These are phyloP conservation scores for Anadara kagoshimensis DNA, from an alignment of 1,140 invertebrate species.

Conservation along the genomic window DNA sequence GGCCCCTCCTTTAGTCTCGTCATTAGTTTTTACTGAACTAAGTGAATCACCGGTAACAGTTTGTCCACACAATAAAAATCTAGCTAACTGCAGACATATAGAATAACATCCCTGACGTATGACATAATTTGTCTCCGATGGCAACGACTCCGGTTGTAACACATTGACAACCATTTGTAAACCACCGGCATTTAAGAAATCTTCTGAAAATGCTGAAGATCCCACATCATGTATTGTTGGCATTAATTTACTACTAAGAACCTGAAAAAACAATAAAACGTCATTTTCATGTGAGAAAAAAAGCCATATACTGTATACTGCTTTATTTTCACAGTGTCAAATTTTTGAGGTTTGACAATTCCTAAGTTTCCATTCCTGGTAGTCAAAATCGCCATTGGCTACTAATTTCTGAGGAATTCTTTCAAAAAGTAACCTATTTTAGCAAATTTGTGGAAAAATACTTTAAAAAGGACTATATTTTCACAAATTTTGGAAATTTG, in stretches of 20 bases:
- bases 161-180: constrained; percentile 74
- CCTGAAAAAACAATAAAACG: constrained; percentile 64
- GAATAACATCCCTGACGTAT: constrained; percentile 76
- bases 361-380: too few relatives aligned
- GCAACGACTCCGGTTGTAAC: constrained; percentile 74
- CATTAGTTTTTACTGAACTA: constrained; percentile 22
- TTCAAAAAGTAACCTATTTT: too few relatives aligned
- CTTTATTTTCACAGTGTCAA: too few relatives aligned
- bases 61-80: constrained; percentile 68
- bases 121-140: constrained; percentile 75
- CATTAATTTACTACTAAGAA: constrained; percentile 76
- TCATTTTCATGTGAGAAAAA: too few relatives aligned
- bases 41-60: constrained; percentile 59
- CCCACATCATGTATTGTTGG: constrained; percentile 71
- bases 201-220: constrained; percentile 72
- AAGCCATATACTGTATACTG: too few relatives aligned
- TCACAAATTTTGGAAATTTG: too few relatives aligned
- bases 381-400: too few relatives aligned
- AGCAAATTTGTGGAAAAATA: too few relatives aligned
- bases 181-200: constrained; percentile 75
- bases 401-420: too few relatives aligned
- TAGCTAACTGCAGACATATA: constrained; percentile 75
- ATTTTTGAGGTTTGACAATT: too few relatives aligned
- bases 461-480: too few relatives aligned
- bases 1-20: constrained; percentile 12